Evolutionary conservation across 2,797 vertebrate genomes (phyloP).

Genomic region (Ciconia nigra): DNA sequence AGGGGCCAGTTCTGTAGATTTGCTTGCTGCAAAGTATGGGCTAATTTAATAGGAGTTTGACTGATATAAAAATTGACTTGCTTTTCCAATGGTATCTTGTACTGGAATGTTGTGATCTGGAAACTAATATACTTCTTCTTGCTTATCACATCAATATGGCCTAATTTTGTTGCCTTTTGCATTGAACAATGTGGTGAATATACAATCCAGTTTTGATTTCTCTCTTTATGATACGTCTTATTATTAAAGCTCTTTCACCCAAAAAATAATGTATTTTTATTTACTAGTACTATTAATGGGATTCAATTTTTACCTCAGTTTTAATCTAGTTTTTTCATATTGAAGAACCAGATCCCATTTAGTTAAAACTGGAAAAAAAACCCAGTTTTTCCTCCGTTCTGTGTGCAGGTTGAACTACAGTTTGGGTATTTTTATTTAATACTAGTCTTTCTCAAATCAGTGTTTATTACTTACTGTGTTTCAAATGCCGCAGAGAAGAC

Average conservation of each 20-base stretch:
- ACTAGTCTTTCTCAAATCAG: not conserved
- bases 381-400: not conserved
- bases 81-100: not conserved
- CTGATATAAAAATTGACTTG: not conserved
- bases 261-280: constrained; percentile 30
- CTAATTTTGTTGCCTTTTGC: constrained; percentile 24
- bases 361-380: not conserved
- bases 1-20: not conserved
- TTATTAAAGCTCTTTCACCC: constrained; percentile 41
- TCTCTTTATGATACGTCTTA: not conserved
- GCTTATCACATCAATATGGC: constrained; percentile 24
- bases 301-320: constrained; percentile 30
- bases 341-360: not conserved
- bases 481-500: not conserved
- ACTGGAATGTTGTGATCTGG: not conserved
- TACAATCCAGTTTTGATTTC: constrained; percentile 35
- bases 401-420: not conserved
- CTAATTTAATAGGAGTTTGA: not conserved
- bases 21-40: not conserved
- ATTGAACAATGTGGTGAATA: constrained; percentile 5
- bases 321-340: constrained; percentile 12
- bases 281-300: not conserved
- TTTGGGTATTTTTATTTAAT: not conserved
- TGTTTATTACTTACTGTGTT: not conserved
- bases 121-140: constrained; percentile 10